Evolutionary conservation across 2,888 invertebrate genomes (phyloP).

Genomic region (Meteorus colon): DNA sequence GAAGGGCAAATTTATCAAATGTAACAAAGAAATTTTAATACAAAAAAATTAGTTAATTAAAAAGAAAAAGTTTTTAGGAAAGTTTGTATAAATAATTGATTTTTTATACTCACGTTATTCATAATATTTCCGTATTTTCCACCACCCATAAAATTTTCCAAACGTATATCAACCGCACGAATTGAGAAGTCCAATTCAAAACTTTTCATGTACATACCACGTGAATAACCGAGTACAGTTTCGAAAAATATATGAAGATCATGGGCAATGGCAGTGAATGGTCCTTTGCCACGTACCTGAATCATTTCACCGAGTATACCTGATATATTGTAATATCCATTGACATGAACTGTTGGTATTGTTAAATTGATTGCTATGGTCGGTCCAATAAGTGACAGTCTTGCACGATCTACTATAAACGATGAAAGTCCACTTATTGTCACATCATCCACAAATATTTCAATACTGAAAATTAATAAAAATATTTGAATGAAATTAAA

Average conservation of each 20-base stretch:
- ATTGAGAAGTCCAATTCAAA: slow-evolving; percentile 66
- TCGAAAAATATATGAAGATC: slow-evolving; percentile 62
- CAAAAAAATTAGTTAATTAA: too few species aligned
- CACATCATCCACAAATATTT: slow-evolving; percentile 57
- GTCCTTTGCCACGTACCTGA: slow-evolving; percentile 59
- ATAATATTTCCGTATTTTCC: slow-evolving; percentile 59
- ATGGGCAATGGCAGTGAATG: slow-evolving; percentile 58
- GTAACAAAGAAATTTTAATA: too few species aligned
- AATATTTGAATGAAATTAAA: too few species aligned
- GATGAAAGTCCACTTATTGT: slow-evolving; percentile 61
- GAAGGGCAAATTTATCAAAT: neutral
- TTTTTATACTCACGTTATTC: slow-evolving; percentile 59
- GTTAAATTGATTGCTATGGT: slow-evolving; percentile 64
- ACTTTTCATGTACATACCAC: slow-evolving; percentile 66
- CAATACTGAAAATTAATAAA: slow-evolving; percentile 55
- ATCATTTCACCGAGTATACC: slow-evolving; percentile 64
- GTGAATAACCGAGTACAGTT: slow-evolving; percentile 63
- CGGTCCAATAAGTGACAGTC: slow-evolving; percentile 64
- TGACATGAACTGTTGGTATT: slow-evolving; percentile 59
- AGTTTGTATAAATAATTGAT: too few species aligned
- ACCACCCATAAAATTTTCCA: slow-evolving; percentile 66
- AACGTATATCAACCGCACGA: slow-evolving; percentile 51
- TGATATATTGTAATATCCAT: slow-evolving; percentile 65
- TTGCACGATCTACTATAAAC: slow-evolving; percentile 63
- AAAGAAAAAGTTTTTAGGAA: too few species aligned